Percentiles rank a stretch among this genome's conserved stretches.
phyloP scores from a whole-genome alignment of 64 coral and sea anemone species.

The Orbicella faveolata region DNA sequence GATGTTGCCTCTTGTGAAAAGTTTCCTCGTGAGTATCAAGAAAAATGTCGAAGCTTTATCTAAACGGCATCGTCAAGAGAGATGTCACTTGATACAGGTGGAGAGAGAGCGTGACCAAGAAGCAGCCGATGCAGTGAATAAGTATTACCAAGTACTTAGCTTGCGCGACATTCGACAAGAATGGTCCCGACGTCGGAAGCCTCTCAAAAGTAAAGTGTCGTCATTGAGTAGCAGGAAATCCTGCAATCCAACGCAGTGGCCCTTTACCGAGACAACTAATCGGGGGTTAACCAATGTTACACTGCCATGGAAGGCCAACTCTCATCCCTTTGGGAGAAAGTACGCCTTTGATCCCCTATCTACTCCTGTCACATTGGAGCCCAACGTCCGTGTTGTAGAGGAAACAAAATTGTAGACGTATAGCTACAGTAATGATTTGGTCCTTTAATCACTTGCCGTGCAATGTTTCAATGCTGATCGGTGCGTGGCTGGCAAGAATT shows the following conservation, averaged over 20 bases:
- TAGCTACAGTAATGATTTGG: no score
- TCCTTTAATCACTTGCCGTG: no score
- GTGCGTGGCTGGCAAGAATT: no score
- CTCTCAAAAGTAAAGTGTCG: no score
- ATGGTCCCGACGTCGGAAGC: background rate
- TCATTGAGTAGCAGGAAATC: background rate
- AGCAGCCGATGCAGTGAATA: background rate
- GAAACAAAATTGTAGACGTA: no score
- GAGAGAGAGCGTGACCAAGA: slow-evolving; percentile 13
- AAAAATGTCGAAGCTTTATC: background rate
- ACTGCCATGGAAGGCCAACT: no score
- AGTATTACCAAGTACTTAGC: slow-evolving; percentile 26
- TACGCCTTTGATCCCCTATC: no score
- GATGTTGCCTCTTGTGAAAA: background rate
- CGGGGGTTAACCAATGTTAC: no score
- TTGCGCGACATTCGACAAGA: slow-evolving; percentile 24
- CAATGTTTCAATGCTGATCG: no score
- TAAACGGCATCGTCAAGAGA: background rate
- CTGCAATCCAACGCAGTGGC: background rate
- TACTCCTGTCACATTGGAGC: no score
- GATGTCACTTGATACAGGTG: background rate
- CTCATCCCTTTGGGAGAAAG: background rate
- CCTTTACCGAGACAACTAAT: background rate
- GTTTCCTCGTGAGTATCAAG: background rate
- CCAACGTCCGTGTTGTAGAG: no score